Evolutionary conservation across 2,113 vertebrate species (phyloP).

Genomic region (Trochalopteron elliotii): DNA sequence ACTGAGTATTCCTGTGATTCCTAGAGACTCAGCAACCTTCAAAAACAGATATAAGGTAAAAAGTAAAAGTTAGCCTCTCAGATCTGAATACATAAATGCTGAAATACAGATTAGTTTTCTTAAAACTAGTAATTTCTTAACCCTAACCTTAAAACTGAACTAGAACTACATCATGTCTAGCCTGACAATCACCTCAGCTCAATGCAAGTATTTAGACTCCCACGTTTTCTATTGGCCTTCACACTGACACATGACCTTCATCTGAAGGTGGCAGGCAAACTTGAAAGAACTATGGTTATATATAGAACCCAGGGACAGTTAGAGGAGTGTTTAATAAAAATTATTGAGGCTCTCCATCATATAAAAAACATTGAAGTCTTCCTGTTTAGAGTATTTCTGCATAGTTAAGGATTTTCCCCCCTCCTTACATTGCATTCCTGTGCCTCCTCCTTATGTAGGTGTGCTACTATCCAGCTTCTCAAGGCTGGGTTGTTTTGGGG

Average conservation of each 20-base stretch:
- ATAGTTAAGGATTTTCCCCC: background rate
- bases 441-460: background rate
- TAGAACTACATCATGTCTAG: background rate
- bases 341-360: background rate
- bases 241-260: background rate
- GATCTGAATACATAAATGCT: background rate
- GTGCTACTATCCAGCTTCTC: background rate
- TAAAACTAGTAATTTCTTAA: background rate
- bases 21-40: constrained; percentile 78
- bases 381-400: background rate
- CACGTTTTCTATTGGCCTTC: background rate
- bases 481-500: background rate
- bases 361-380: background rate
- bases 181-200: background rate
- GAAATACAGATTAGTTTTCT: background rate
- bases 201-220: background rate
- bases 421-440: background rate
- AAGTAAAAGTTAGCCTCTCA: background rate
- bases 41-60: background rate
- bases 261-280: background rate
- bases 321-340: background rate
- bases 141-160: background rate
- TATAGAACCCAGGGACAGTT: background rate
- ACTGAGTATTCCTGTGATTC: constrained; percentile 64
- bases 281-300: background rate